These are phyloP conservation scores for Spodoptera littoralis DNA, from an alignment of 2,888 invertebrate species.

Conservation along the genomic window DNA sequence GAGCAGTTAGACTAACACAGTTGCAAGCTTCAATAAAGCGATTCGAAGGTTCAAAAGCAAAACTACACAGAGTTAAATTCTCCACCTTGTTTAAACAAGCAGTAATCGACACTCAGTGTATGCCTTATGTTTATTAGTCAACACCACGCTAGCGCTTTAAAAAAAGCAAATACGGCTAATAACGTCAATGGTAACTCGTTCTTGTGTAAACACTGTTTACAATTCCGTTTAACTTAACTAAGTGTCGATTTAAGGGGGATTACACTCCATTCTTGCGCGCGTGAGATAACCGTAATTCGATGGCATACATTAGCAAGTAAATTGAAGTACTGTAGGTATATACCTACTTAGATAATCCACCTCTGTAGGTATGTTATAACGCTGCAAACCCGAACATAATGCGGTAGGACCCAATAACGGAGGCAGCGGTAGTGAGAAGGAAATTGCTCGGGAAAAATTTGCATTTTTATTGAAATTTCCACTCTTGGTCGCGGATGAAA, in stretches of 20 bases:
- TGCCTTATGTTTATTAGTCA: conserved; percentile 38
- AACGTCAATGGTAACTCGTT: conserved; percentile 46
- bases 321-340: conserved; percentile 63
- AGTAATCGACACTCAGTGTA: conserved; percentile 37
- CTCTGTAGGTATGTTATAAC: conserved; percentile 68
- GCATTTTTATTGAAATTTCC: conserved; percentile 88
- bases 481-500: conserved; percentile 83
- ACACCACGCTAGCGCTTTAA: conserved; percentile 38
- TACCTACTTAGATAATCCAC: conserved; percentile 64
- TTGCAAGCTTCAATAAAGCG: conserved; percentile 35
- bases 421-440: conserved; percentile 77
- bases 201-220: conserved; percentile 60
- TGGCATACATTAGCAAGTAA: conserved; percentile 75
- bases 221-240: conserved; percentile 65
- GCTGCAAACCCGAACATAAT: conserved; percentile 75
- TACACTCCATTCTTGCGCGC: conserved; percentile 68
- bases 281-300: conserved; percentile 74
- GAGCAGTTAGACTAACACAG: conserved; percentile 15
- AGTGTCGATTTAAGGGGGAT: conserved; percentile 68
- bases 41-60: conserved; percentile 36
- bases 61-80: conserved; percentile 34
- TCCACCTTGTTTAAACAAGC: conserved; percentile 34
- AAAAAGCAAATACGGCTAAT: conserved; percentile 50
- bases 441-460: conserved; percentile 85
- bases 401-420: conserved; percentile 81